Evolutionary conservation across 2,113 vertebrate species (phyloP).

Genomic region (Panthera uncia): DNA sequence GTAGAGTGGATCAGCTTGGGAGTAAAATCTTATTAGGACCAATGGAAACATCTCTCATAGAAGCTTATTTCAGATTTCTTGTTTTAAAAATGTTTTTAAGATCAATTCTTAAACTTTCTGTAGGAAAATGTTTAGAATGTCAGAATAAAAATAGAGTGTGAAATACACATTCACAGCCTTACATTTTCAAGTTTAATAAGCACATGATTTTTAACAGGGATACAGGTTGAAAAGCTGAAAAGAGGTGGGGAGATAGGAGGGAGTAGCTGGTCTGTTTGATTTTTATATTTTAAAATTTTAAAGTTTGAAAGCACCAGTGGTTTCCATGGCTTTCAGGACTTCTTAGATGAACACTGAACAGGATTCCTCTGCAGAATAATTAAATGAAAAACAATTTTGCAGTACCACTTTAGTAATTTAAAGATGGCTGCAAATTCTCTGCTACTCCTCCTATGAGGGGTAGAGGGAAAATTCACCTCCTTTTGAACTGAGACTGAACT

Average conservation of each 20-base stretch:
- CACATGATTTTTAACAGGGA: conserved; percentile 35
- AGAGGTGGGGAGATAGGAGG: background rate
- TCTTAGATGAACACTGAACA: background rate
- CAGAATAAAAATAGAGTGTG: conserved; percentile 75
- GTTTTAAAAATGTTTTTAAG: background rate
- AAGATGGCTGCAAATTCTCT: background rate
- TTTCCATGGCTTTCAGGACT: background rate
- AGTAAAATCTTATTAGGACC: background rate
- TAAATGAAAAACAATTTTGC: background rate
- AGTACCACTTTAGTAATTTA: background rate
- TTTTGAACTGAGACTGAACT: background rate
- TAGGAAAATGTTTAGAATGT: conserved; percentile 62
- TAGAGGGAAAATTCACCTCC: background rate
- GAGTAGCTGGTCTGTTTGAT: background rate
- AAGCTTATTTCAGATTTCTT: background rate
- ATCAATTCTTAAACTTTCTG: conserved; percentile 53
- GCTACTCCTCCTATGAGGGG: background rate
- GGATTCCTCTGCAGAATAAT: background rate
- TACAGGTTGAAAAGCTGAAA: background rate
- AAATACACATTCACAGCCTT: conserved; percentile 56
- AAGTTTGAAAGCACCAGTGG: background rate
- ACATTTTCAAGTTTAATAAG: conserved; percentile 63
- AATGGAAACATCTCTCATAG: background rate
- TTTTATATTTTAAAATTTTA: background rate
- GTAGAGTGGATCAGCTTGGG: background rate